Evolutionary conservation across 2,113 vertebrate genomes (phyloP).

Genomic region (Brachyhypopomus gauderio): DNA sequence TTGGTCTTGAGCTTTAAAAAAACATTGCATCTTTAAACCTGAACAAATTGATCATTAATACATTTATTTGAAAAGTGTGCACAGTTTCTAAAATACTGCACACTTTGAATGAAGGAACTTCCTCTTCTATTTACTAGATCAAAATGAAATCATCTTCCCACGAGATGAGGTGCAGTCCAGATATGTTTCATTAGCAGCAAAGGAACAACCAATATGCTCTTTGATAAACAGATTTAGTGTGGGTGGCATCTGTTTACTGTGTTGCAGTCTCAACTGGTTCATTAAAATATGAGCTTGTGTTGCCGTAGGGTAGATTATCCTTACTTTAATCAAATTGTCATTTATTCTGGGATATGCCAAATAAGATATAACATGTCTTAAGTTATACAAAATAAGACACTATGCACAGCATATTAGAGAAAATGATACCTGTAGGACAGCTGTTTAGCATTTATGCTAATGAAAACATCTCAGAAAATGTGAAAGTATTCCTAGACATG

Average conservation of each 20-base stretch:
- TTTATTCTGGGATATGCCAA: neutral
- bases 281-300: slow-evolving; percentile 12
- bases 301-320: slow-evolving; percentile 6
- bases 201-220: slow-evolving; percentile 30
- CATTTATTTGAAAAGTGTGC: neutral
- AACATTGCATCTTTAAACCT: neutral
- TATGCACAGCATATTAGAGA: neutral
- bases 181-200: slow-evolving; percentile 1
- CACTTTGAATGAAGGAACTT: neutral
- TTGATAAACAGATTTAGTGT: slow-evolving; percentile 32
- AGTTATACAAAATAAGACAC: neutral
- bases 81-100: neutral
- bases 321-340: neutral
- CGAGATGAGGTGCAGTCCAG: slow-evolving; percentile 14
- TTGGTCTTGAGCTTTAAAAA: neutral
- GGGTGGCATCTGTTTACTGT: slow-evolving; percentile 17
- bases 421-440: neutral
- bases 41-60: neutral
- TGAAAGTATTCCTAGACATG: too few relatives aligned
- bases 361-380: neutral
- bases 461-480: neutral
- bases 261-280: slow-evolving; percentile 11
- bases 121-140: neutral
- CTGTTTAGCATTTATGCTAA: neutral
- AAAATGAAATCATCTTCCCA: neutral